phyloP scores from a whole-genome alignment of 2,113 vertebrate species.

The Phycodurus eques region DNA sequence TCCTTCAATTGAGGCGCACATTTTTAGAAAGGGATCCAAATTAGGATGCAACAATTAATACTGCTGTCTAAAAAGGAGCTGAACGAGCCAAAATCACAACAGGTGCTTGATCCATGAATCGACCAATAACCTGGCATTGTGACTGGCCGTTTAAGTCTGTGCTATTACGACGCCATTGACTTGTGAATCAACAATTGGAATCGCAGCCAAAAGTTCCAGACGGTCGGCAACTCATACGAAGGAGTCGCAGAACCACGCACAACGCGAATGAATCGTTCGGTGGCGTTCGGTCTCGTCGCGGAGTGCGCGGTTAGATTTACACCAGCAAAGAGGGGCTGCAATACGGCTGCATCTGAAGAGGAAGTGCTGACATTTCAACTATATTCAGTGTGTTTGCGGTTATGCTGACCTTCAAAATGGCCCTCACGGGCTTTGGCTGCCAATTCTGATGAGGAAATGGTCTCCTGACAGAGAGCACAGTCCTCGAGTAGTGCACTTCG shows the following conservation, averaged over 20 bases:
- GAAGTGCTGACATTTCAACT: slow-evolving; percentile 6
- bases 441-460: slow-evolving; percentile 86
- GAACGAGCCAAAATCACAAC: too few species aligned
- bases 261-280: too few species aligned
- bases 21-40: too few species aligned
- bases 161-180: neutral
- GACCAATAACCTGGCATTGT: too few species aligned
- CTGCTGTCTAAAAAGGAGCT: too few species aligned
- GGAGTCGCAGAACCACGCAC: too few species aligned
- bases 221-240: too few species aligned
- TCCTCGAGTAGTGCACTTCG: slow-evolving; percentile 86
- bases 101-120: too few species aligned
- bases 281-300: neutral
- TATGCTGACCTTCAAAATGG: slow-evolving; percentile 87
- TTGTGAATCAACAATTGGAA: neutral
- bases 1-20: too few species aligned
- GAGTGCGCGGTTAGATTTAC: neutral
- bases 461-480: slow-evolving; percentile 94
- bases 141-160: too few species aligned
- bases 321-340: slow-evolving; percentile 32
- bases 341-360: slow-evolving; percentile 1
- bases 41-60: too few species aligned
- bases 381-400: slow-evolving; percentile 5
- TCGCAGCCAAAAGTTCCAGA: neutral
- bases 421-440: slow-evolving; percentile 89